Evolutionary conservation across 2,888 invertebrate genomes (phyloP).

Genomic region (Amaurobius ferox): DNA sequence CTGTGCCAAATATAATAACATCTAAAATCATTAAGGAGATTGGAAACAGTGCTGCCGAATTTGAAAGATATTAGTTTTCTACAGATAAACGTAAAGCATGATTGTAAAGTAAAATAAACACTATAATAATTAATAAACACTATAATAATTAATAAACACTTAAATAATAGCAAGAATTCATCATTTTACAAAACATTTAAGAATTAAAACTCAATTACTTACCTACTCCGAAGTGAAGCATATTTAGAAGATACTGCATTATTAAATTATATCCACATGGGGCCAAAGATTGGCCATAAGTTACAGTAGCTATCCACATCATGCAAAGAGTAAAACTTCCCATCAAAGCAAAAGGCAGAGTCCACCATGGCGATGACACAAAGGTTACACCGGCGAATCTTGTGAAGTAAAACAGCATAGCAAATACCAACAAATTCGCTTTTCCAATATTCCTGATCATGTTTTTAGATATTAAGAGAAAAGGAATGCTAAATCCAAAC

Average conservation of each 20-base stretch:
- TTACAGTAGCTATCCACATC: slow-evolving; percentile 73
- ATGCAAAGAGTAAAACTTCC: slow-evolving; percentile 73
- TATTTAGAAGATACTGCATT: slow-evolving; percentile 73
- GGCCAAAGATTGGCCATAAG: slow-evolving; percentile 80
- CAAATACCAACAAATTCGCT: slow-evolving; percentile 73
- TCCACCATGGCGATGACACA: slow-evolving; percentile 67
- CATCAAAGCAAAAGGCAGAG: slow-evolving; percentile 74
- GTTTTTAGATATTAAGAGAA: slow-evolving; percentile 73
- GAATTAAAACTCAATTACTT: no score
- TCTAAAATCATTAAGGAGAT: no score
- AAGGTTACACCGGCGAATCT: slow-evolving; percentile 77
- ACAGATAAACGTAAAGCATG: no score
- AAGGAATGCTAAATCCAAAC: slow-evolving; percentile 71
- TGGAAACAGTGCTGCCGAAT: no score
- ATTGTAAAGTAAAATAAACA: no score
- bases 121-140: no score
- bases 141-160: no score
- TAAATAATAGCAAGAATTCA: no score
- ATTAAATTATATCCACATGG: slow-evolving; percentile 65
- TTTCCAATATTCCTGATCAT: slow-evolving; percentile 73
- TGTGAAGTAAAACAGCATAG: slow-evolving; percentile 74
- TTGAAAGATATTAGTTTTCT: no score
- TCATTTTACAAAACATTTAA: no score
- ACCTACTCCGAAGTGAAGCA: slow-evolving; percentile 74
- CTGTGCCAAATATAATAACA: no score